A percentile compares a stretch with the other conserved stretches of the same genome.
These are phyloP conservation scores for Melopsittacus undulatus DNA, from an alignment of 2,797 vertebrate species.

Conservation along the genomic window DNA sequence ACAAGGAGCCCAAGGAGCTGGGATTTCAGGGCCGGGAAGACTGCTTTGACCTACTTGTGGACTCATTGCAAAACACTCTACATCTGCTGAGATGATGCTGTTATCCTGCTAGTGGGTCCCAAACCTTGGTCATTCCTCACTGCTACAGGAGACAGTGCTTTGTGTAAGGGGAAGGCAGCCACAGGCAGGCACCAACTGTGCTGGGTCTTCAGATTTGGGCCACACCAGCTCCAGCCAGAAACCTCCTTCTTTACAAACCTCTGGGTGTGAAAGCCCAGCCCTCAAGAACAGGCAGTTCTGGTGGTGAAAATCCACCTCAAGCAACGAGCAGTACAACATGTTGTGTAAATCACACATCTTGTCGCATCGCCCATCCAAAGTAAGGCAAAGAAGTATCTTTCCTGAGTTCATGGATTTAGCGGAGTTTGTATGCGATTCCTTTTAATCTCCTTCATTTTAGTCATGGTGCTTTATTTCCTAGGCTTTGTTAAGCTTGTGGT, in stretches of 20 bases:
- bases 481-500: conserved; percentile 42
- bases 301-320: not conserved
- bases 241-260: not conserved
- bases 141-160: not conserved
- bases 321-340: not conserved
- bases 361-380: not conserved
- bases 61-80: fast-evolving
- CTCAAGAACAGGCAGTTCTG: not conserved
- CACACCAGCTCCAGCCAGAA: not conserved
- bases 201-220: fast-evolving
- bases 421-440: conserved; percentile 48
- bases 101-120: not conserved
- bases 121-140: not conserved
- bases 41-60: not conserved
- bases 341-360: not conserved
- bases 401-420: conserved; percentile 35
- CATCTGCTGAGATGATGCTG: fast-evolving
- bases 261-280: not conserved
- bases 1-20: not conserved
- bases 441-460: conserved; percentile 52
- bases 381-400: not conserved
- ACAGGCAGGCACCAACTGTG: fast-evolving
- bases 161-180: fast-evolving
- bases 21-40: not conserved
- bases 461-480: conserved; percentile 26